phyloP scores from a whole-genome alignment of 2,113 vertebrate genomes.

The Poeciliopsis retropinna region DNA sequence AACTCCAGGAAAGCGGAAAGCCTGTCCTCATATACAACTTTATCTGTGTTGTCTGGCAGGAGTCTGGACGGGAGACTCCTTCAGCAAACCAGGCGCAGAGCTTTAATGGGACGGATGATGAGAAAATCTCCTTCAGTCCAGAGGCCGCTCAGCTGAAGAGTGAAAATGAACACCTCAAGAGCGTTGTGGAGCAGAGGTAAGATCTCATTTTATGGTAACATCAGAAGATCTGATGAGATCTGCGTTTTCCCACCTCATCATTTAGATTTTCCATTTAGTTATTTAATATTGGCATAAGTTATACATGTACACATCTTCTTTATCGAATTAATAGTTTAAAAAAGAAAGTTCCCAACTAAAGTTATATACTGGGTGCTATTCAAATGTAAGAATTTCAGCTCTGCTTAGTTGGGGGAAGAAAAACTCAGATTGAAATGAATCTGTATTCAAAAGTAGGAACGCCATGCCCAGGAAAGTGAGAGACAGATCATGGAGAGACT shows the following conservation, averaged over 20 bases:
- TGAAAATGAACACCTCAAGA: constrained; percentile 92
- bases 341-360: background rate
- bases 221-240: background rate
- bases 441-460: background rate
- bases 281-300: background rate
- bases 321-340: background rate
- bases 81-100: constrained; percentile 88
- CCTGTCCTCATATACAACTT: background rate
- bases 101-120: constrained; percentile 95
- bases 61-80: constrained; percentile 87
- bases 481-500: background rate
- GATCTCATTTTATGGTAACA: background rate
- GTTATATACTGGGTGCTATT: background rate
- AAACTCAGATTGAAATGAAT: background rate
- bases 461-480: background rate
- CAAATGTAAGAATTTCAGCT: background rate
- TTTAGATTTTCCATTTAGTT: background rate
- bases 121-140: constrained; percentile 87
- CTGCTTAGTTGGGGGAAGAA: background rate
- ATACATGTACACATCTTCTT: too few relatives aligned
- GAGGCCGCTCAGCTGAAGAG: constrained; percentile 83
- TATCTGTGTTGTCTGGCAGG: constrained; percentile 64
- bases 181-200: constrained; percentile 90
- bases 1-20: background rate
- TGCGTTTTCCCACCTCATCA: background rate